These are phyloP conservation scores for Zaprionus lineosus DNA, from an alignment of 2,888 invertebrate genomes.

Conservation along the genomic window DNA sequence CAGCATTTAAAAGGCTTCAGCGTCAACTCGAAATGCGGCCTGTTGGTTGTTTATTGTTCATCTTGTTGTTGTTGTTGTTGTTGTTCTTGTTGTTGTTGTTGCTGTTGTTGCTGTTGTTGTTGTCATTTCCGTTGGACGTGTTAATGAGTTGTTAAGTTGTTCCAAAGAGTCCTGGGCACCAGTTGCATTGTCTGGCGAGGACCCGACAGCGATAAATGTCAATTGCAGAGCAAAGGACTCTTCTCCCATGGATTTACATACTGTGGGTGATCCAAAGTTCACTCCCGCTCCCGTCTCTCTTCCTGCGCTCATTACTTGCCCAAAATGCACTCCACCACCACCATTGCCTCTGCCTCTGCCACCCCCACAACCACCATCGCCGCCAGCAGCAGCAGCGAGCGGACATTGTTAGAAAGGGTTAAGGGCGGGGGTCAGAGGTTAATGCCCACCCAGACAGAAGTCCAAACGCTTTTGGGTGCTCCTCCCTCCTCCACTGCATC, in stretches of 20 bases:
- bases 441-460: conserved; percentile 16
- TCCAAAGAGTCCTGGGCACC: conserved; percentile 41
- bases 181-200: conserved; percentile 32
- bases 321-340: conserved; percentile 37
- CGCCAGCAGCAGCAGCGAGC: background rate
- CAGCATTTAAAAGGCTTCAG: conserved; percentile 45
- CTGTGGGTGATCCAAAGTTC: conserved; percentile 26
- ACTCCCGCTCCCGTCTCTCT: too few relatives aligned
- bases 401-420: conserved; percentile 3
- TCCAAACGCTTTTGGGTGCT: background rate
- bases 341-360: too few relatives aligned
- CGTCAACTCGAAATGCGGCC: too few relatives aligned
- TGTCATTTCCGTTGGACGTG: conserved; percentile 47
- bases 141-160: conserved; percentile 73
- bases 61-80: conserved; percentile 28
- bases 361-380: too few relatives aligned
- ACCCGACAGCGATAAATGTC: conserved; percentile 70
- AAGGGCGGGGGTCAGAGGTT: conserved; percentile 1
- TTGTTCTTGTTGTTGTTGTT: conserved; percentile 27
- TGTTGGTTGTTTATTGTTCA: too few relatives aligned
- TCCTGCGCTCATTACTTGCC: conserved; percentile 42
- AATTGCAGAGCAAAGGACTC: conserved; percentile 53
- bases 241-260: conserved; percentile 17
- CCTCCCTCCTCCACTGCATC: too few relatives aligned
- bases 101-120: conserved; percentile 20